phyloP scores from a whole-genome alignment of 2,888 invertebrate species.

The Rhimphoctona megacephalus region DNA sequence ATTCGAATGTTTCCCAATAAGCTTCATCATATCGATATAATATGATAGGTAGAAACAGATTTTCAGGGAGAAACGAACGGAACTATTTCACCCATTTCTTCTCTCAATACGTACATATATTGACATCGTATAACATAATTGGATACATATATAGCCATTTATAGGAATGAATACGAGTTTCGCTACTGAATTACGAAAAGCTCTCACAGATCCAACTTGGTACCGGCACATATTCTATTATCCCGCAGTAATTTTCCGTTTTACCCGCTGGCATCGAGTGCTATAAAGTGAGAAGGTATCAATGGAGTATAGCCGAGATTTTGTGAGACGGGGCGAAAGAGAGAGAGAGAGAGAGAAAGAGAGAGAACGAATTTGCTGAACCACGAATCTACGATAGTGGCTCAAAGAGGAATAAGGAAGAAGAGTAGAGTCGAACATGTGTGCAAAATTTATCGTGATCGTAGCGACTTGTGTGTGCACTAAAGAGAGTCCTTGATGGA shows the following conservation, averaged over 20 bases:
- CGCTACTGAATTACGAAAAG: constrained; percentile 51
- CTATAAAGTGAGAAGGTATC: constrained; percentile 19
- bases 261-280: constrained; percentile 35
- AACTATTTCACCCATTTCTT: constrained; percentile 1
- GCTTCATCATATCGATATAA: not conserved
- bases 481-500: constrained; percentile 49
- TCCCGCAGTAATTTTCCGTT: constrained; percentile 63
- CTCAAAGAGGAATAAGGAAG: constrained; percentile 12
- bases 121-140: constrained; percentile 7
- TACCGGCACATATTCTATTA: constrained; percentile 58
- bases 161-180: constrained; percentile 26
- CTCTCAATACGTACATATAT: not conserved
- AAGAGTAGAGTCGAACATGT: constrained; percentile 35
- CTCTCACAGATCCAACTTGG: constrained; percentile 26
- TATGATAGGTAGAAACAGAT: not conserved
- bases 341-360: not conserved
- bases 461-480: constrained; percentile 45
- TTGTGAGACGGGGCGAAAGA: constrained; percentile 14
- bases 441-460: constrained; percentile 65
- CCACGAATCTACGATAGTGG: not conserved
- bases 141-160: constrained; percentile 21
- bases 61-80: constrained; percentile 3
- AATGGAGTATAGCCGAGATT: constrained; percentile 17
- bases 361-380: constrained; percentile 20
- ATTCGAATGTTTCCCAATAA: not conserved